Evolutionary conservation across 2,888 invertebrate species (phyloP).

Genomic region (Pilophorus perplexus): DNA sequence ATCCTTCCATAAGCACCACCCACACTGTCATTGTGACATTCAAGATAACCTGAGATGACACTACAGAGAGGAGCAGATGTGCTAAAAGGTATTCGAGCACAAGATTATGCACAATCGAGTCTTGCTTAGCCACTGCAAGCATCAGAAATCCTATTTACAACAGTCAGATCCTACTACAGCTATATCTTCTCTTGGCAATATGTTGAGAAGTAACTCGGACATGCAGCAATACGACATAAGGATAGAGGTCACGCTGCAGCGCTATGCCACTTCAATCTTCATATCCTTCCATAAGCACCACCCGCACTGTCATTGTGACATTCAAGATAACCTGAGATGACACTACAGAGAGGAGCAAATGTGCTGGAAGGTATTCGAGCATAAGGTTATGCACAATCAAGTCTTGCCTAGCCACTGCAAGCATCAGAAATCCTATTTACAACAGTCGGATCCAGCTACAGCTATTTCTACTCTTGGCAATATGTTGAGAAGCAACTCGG

Average conservation of each 20-base stretch:
- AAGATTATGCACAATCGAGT: too few species aligned
- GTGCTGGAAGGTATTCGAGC: constrained; percentile 39
- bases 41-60: constrained; percentile 21
- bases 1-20: constrained; percentile 68
- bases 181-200: constrained; percentile 13
- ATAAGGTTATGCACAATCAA: too few species aligned
- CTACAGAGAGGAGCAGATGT: constrained; percentile 37
- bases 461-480: constrained; percentile 2
- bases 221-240: constrained; percentile 68
- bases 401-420: too few species aligned
- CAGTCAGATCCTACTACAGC: too few species aligned
- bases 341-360: constrained; percentile 34
- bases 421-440: too few species aligned
- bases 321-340: not conserved
- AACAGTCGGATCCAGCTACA: not conserved
- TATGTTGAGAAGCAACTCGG: constrained; percentile 31
- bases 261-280: constrained; percentile 54
- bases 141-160: too few species aligned
- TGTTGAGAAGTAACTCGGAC: constrained; percentile 24
- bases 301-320: constrained; percentile 57
- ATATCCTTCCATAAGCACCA: constrained; percentile 66
- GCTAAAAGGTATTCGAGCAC: constrained; percentile 34
- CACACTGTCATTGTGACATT: constrained; percentile 55
- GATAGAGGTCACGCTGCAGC: constrained; percentile 77
- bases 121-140: too few species aligned